Base-by-base conservation (phyloP, 2,888 invertebrate species). In the Amblyteles armatorius region DNA sequence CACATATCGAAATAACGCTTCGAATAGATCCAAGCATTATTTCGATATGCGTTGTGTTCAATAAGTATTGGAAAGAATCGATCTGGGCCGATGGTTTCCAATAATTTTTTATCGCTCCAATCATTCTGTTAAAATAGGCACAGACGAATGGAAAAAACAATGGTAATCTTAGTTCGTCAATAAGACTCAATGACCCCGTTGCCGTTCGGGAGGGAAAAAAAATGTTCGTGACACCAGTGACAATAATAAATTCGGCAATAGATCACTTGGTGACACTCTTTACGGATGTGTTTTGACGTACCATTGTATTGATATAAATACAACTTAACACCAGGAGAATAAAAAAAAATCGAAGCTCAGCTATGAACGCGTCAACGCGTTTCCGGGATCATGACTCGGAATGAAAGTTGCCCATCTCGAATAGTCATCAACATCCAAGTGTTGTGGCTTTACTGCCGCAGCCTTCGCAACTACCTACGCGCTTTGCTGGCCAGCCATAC, bases 311-410 rank as follows among this genome's bases (percentile, higher is more conserved):
- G n/a, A 9, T 19, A 19, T 40, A 19, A n/a, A 36, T 36, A 65
- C 65, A 36, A 55, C 22, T 52, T 57, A 73, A 69, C 36, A 52
- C 55, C 52, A n/a, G 65, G 33, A 16, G 13, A 44, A 65, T 16
- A 33, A 26, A 63, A 4, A 52, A 73, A 81, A 69, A 78, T 74
- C 52, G 63, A 77, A 33, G 5, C 55, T 44, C 33, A 60, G 57
- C 33, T 13, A 83, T 63, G 65, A 79, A 52, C n/a, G 68, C 40
- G 40, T 73, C 87, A 88, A 84, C 87, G 88, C 89, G 90, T 92
- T 93, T 93, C 93, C 93, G 93, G 93, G 93, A 91, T 93, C 93
- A 92, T 88, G 90, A 86, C 91, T 90, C 90, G 89, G 87, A 93
- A 92, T 92, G 91, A 90, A 92, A 91, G 90, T 91, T 90, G 90